phyloP scores from a whole-genome alignment of 2,888 invertebrate genomes.

The Volucella zonaria region DNA sequence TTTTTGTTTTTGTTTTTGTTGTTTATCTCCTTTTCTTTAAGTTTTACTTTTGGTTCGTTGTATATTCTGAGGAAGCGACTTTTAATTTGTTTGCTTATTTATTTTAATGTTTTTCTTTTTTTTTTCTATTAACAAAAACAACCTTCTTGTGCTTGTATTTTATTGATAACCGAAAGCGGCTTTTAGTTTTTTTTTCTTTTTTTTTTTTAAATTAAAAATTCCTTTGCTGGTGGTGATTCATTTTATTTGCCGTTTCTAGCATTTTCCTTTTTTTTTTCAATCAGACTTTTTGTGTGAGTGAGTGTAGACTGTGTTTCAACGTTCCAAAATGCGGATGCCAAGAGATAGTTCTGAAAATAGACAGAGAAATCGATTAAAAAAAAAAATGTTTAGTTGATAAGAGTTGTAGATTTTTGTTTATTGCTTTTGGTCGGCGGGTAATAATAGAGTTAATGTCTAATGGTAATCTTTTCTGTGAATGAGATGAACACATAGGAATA shows the following conservation, averaged over 20 bases:
- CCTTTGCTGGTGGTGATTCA: slow-evolving; percentile 54
- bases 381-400: slow-evolving; percentile 37
- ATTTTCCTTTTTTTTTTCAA: neutral
- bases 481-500: neutral
- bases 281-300: slow-evolving; percentile 52
- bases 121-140: slow-evolving; percentile 19
- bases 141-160: slow-evolving; percentile 37
- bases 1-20: no score
- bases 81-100: no score
- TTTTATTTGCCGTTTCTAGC: slow-evolving; percentile 15
- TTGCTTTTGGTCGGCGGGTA: slow-evolving; percentile 16
- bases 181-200: slow-evolving; percentile 20
- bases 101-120: neutral
- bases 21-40: neutral
- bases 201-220: slow-evolving; percentile 22
- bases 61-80: slow-evolving; percentile 21
- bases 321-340: slow-evolving; percentile 13
- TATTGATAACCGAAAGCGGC: slow-evolving; percentile 33
- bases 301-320: slow-evolving; percentile 10
- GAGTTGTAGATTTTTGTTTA: neutral
- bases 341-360: slow-evolving; percentile 54
- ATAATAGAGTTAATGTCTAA: slow-evolving; percentile 35
- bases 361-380: slow-evolving; percentile 15
- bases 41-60: slow-evolving; percentile 34
- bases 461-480: slow-evolving; percentile 24